phyloP scores from a whole-genome alignment of 2,113 vertebrate species.

The Halichoerus grypus region DNA sequence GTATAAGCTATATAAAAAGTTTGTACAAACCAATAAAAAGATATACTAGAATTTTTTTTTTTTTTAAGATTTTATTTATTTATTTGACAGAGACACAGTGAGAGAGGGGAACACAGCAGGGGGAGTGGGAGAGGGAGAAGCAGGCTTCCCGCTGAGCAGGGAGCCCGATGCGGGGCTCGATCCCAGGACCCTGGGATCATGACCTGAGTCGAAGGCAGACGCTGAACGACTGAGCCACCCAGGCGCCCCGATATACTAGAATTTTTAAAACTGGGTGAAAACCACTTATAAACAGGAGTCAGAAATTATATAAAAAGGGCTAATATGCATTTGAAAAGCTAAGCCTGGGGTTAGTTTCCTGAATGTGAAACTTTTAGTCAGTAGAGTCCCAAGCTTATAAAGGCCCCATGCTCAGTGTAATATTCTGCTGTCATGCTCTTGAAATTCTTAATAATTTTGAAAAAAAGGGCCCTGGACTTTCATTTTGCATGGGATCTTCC shows the following conservation, averaged over 20 bases:
- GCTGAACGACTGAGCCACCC: too few relatives aligned
- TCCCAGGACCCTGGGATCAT: too few relatives aligned
- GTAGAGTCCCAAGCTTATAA: neutral
- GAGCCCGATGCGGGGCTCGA: too few relatives aligned
- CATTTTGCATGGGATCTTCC: neutral
- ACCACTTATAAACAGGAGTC: neutral
- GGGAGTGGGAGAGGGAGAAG: too few relatives aligned
- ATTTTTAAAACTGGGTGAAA: slow-evolving; percentile 8
- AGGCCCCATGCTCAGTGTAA: neutral
- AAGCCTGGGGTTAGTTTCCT: neutral
- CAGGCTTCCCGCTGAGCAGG: too few relatives aligned
- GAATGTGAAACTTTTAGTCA: neutral
- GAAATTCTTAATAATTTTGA: neutral
- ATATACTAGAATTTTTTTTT: neutral
- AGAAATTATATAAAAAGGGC: neutral
- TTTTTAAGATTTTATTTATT: too few relatives aligned
- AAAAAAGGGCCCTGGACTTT: neutral
- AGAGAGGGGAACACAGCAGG: too few relatives aligned
- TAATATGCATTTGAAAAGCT: neutral
- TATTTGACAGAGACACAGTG: too few relatives aligned
- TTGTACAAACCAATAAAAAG: neutral
- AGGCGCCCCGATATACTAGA: neutral
- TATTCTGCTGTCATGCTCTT: neutral
- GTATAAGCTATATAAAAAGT: neutral
- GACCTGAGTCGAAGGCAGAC: too few relatives aligned